Evolutionary conservation across 1,140 invertebrate genomes (phyloP).

Genomic region (Zophobas atratus): DNA sequence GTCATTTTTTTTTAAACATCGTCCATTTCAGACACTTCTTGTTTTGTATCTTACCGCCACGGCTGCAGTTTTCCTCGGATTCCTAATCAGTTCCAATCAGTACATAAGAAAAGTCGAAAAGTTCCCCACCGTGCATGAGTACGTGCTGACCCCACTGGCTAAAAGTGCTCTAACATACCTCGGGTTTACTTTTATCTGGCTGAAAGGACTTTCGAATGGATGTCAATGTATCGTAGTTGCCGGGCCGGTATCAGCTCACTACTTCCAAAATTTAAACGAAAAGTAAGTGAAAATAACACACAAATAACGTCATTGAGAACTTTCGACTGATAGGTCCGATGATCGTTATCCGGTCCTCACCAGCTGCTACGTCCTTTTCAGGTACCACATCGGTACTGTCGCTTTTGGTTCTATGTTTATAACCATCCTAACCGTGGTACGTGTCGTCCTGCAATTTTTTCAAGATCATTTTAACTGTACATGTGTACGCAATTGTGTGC

Average conservation of each 20-base stretch:
- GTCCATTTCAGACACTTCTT: not conserved
- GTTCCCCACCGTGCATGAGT: not conserved
- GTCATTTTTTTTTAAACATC: not conserved
- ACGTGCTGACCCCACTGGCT: not conserved
- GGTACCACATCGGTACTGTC: constrained; percentile 24
- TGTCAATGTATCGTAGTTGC: constrained; percentile 13
- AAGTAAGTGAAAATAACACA: not conserved
- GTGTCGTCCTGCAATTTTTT: not conserved
- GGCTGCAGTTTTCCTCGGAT: not conserved
- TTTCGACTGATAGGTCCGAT: no score
- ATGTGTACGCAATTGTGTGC: not conserved
- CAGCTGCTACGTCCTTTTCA: not conserved
- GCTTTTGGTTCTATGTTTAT: constrained; percentile 17
- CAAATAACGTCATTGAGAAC: no score
- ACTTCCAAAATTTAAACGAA: not conserved
- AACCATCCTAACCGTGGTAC: not conserved
- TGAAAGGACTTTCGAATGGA: not conserved
- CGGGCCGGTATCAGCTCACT: not conserved
- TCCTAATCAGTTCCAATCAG: not conserved
- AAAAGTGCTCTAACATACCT: not conserved
- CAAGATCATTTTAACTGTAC: not conserved
- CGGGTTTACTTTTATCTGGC: constrained; percentile 1
- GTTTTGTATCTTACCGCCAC: not conserved
- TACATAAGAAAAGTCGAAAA: not conserved
- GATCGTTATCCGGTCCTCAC: not conserved